Conservation (phyloP, 2,888 invertebrate genomes). For the Lamellibrachia columna region DNA sequence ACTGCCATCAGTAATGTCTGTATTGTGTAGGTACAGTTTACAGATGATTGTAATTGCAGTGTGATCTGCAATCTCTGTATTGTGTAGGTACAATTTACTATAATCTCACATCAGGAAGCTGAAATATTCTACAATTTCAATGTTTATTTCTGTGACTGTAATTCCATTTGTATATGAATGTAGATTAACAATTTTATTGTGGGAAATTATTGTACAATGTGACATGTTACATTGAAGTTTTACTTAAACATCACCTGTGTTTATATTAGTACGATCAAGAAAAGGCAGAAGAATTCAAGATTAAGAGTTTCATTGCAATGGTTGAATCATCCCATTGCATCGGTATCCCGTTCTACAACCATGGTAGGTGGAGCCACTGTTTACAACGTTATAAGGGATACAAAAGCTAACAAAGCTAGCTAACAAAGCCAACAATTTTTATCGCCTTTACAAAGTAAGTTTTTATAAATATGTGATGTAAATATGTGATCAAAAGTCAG, state of each 20-base stretch:
- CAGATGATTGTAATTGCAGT: neutral
- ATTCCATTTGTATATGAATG: neutral
- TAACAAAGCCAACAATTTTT: neutral
- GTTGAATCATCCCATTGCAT: slow-evolving; percentile 49
- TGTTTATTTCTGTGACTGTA: neutral
- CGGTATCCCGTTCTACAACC: slow-evolving; percentile 54
- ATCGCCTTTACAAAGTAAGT: neutral
- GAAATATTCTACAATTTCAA: neutral
- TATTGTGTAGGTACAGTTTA: neutral
- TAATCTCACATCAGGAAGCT: neutral
- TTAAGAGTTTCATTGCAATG: slow-evolving; percentile 57
- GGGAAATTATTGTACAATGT: neutral
- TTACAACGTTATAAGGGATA: neutral
- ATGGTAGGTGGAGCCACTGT: slow-evolving; percentile 42
- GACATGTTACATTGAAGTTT: neutral
- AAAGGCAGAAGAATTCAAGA: slow-evolving; percentile 59
- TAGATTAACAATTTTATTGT: neutral
- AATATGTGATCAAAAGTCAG: neutral
- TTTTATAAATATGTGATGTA: neutral
- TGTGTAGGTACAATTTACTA: neutral
- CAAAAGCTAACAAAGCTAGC: neutral
- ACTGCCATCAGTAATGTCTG: no score
- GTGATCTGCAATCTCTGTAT: neutral
- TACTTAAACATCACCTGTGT: neutral
- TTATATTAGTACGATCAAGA: slow-evolving; percentile 60